Evolutionary conservation across 2,797 vertebrate genomes (phyloP), one percentile per base, ranked within the genome.

Genomic region (Scarus forsteni): DNA sequence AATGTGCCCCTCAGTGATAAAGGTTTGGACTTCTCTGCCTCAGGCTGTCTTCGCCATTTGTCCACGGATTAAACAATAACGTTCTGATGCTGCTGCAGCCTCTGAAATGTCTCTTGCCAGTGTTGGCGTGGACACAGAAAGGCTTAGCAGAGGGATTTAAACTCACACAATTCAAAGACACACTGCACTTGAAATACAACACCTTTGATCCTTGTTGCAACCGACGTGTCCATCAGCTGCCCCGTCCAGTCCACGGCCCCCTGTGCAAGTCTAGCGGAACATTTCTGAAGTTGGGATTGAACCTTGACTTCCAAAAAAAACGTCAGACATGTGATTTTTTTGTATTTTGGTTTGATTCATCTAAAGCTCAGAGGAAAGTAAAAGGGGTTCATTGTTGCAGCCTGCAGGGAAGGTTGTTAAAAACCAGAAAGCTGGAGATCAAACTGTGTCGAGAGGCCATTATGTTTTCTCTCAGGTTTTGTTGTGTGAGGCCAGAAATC

Each of bases 111-210:
- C 11, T 60, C 13, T 42, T 9, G 13, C 48, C 66, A 68, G 75
- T 51, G 51, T 44, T 60, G 55, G 67, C 46, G 8, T 8, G 36
- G 27, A 40, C 36, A 12, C 12, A 12, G 72, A 66, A 51, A 14
- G 65, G 72, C 8, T 54, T 34, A 71, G 44, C 48, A 50, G n/a
- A 36, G 11, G 62, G 61, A 72, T 80, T 71, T 65, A 69, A 63
- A 60, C 48, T 71, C 42, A 57, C 43, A 68, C 54, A 8, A 27
- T 44, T 36, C 35, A 46, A 51, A 69, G 35, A 65, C 51, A 34
- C 39, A 44, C 55, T n/a, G 19, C 19, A 27, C 42, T 56, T 44
- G 0, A 34, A 61, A 69, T 52, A 65, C 54, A 39, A 13, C 55
- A 52, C 35, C 58, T 67, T 48, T 66, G 45, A 62, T 80, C 60